phyloP scores from a whole-genome alignment of 2,797 vertebrate genomes.

The Typhlichthys subterraneus region DNA sequence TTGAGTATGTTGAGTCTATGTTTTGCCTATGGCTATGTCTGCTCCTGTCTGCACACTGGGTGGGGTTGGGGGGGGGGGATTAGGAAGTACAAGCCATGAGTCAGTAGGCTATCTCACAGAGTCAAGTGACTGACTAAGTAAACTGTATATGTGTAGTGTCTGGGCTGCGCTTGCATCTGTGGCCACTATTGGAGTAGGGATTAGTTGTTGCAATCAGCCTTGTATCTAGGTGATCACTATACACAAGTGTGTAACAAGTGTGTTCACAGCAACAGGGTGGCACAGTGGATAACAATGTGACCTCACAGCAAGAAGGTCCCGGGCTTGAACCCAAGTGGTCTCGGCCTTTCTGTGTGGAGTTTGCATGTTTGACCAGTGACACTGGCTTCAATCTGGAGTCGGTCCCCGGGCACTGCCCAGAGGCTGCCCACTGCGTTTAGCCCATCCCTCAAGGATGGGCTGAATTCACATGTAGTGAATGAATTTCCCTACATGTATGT shows the following conservation, averaged over 20 bases:
- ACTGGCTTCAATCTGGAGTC: no score
- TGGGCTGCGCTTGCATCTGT: slow-evolving; percentile 17
- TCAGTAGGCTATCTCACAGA: slow-evolving; percentile 4
- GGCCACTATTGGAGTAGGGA: slow-evolving; percentile 10
- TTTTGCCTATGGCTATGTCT: slow-evolving; percentile 10
- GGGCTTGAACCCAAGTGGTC: no score
- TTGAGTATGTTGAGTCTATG: not conserved
- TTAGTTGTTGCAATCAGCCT: slow-evolving; percentile 7
- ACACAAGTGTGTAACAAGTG: not conserved
- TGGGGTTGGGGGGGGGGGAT: not conserved
- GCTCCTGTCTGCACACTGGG: slow-evolving; percentile 1
- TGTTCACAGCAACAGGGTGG: slow-evolving; percentile 12
- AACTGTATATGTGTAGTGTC: not conserved
- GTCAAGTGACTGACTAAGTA: slow-evolving; percentile 21
- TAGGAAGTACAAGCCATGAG: not conserved
- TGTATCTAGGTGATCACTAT: no score
- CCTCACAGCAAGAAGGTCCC: no score
- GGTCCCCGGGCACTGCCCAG: no score
- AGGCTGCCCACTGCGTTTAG: no score
- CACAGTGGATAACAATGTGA: no score
- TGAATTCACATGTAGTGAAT: no score
- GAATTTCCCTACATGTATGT: no score
- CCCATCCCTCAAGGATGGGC: no score
- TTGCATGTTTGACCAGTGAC: no score
- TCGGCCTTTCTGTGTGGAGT: no score